Evolutionary conservation across 53 echinoderm and acorn worm species (phyloP).

Genomic region (Crossaster papposus): DNA sequence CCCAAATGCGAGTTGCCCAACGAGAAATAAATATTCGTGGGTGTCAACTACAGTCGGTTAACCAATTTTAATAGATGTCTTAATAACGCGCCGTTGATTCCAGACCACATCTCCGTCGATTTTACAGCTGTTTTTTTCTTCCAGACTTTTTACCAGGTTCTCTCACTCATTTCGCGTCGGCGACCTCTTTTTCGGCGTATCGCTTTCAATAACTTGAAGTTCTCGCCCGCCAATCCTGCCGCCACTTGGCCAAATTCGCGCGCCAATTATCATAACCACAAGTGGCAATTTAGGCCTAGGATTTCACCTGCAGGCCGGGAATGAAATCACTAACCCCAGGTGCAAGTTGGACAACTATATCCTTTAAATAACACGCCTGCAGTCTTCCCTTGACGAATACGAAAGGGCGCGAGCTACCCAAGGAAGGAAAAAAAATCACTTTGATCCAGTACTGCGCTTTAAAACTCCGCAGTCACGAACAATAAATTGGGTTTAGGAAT

Average conservation of each 20-base stretch:
- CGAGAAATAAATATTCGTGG: neutral
- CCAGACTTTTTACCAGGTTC: neutral
- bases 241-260: neutral
- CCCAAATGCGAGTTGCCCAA: neutral
- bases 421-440: neutral
- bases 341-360: conserved; percentile 31
- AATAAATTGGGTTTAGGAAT: neutral
- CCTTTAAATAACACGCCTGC: conserved; percentile 27
- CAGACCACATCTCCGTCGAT: neutral
- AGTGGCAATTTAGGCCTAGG: conserved; percentile 49
- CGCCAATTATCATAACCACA: conserved; percentile 34
- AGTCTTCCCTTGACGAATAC: neutral
- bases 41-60: neutral
- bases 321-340: conserved; percentile 12
- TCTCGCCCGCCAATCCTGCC: neutral
- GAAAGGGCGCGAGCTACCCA: conserved; percentile 1
- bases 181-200: conserved; percentile 6
- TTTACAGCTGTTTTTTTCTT: neutral
- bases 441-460: neutral
- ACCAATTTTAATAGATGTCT: neutral
- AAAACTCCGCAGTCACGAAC: neutral
- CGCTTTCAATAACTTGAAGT: conserved; percentile 24
- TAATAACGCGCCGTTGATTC: neutral
- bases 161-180: neutral
- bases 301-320: conserved; percentile 43